These are phyloP conservation scores for Acinonyx jubatus DNA, from an alignment of 2,113 vertebrate genomes.

Conservation along the genomic window DNA sequence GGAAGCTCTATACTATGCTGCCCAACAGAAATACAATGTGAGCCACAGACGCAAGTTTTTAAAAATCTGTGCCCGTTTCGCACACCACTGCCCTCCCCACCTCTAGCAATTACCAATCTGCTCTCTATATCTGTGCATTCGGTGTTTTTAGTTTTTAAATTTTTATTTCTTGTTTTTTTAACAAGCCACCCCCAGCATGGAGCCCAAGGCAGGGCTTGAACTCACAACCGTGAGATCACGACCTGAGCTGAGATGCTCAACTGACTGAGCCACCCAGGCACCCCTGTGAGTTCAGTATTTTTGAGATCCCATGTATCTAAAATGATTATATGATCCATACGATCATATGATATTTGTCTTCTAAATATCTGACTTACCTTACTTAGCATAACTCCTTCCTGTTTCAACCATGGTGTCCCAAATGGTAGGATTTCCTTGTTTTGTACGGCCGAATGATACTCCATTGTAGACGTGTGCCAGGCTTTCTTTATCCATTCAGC, in stretches of 20 bases:
- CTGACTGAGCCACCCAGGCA: too few relatives aligned
- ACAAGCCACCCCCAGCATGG: too few relatives aligned
- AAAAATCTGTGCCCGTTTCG: neutral
- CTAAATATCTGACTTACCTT: neutral
- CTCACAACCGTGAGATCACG: too few relatives aligned
- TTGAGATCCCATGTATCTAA: neutral
- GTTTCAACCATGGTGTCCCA: neutral
- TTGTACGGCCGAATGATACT: neutral
- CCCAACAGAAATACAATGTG: neutral
- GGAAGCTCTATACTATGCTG: neutral
- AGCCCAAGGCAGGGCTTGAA: too few relatives aligned
- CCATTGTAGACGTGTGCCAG: neutral
- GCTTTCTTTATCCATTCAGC: neutral
- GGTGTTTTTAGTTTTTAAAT: neutral
- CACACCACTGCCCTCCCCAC: too few relatives aligned
- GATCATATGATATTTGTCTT: neutral
- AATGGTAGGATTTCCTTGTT: neutral
- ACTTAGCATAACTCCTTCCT: neutral
- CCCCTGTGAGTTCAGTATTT: neutral
- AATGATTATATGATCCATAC: neutral
- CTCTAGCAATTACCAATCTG: neutral
- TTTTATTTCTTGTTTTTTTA: too few relatives aligned
- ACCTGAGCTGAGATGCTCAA: too few relatives aligned
- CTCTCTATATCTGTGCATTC: neutral
- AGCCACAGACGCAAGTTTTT: neutral